phyloP scores from a whole-genome alignment of 2,797 vertebrate species.

The Brachymystax lenok region DNA sequence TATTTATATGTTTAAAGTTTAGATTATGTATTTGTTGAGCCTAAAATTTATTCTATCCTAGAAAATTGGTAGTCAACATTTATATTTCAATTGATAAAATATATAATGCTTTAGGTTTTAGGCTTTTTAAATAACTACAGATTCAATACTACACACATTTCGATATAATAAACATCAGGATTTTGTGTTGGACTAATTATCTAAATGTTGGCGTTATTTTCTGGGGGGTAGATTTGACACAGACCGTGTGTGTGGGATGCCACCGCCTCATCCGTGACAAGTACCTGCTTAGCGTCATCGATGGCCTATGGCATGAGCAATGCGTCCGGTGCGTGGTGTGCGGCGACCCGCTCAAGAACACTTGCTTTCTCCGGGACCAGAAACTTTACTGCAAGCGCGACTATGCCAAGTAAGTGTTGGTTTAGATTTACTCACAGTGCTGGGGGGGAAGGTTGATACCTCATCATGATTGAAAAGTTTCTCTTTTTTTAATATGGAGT shows the following conservation, averaged over 20 bases:
- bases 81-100: neutral
- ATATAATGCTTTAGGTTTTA: neutral
- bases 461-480: neutral
- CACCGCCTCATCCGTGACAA: constrained; percentile 86
- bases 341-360: constrained; percentile 85
- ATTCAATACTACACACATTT: neutral
- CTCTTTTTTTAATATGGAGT: neutral
- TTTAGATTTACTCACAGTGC: neutral
- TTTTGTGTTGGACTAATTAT: neutral
- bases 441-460: neutral
- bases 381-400: constrained; percentile 94
- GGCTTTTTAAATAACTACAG: neutral
- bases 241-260: constrained; percentile 87
- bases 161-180: neutral
- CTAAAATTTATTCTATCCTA: neutral
- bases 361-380: constrained; percentile 91
- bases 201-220: neutral
- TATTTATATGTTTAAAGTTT: neutral
- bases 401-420: constrained; percentile 87
- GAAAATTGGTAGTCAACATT: neutral
- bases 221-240: constrained; percentile 70
- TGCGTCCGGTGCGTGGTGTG: constrained; percentile 90
- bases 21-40: neutral
- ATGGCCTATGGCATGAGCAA: constrained; percentile 91
- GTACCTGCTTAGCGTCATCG: constrained; percentile 90